phyloP scores from a whole-genome alignment of 35 echinoderm and acorn worm species.

The Lytechinus pictus region DNA sequence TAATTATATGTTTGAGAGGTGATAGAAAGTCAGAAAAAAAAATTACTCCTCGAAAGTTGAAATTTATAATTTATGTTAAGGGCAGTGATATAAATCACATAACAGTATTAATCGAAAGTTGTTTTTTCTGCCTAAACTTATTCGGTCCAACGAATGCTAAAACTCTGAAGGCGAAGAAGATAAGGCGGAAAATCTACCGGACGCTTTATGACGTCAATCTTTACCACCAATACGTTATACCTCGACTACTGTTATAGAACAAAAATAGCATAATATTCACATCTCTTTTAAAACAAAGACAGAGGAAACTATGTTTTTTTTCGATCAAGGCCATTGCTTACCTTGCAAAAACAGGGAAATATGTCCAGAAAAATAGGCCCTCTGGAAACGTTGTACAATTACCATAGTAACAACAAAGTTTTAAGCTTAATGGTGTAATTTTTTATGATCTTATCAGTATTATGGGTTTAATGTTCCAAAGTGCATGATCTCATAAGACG shows the following conservation, averaged over 20 bases:
- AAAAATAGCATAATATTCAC: neutral
- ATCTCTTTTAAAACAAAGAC: neutral
- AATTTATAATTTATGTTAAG: no score
- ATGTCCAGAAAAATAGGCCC: neutral
- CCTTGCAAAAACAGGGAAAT: neutral
- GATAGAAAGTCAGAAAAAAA: no score
- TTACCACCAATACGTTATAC: neutral
- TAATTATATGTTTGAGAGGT: no score
- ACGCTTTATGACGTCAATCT: neutral
- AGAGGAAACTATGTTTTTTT: neutral
- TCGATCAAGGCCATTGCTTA: neutral
- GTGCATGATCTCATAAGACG: neutral
- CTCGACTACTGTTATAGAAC: neutral
- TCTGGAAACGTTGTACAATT: neutral
- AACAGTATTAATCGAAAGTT: no score
- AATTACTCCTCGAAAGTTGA: no score
- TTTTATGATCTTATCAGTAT: neutral
- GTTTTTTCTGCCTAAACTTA: neutral
- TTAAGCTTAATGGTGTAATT: neutral
- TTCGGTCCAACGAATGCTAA: neutral
- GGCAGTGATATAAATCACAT: no score
- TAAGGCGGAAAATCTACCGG: neutral
- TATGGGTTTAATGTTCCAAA: neutral
- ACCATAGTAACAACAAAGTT: neutral
- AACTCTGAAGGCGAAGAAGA: neutral